Base-by-base conservation (phyloP, 2,797 vertebrate species). In the Arrhamphus sclerolepis region DNA sequence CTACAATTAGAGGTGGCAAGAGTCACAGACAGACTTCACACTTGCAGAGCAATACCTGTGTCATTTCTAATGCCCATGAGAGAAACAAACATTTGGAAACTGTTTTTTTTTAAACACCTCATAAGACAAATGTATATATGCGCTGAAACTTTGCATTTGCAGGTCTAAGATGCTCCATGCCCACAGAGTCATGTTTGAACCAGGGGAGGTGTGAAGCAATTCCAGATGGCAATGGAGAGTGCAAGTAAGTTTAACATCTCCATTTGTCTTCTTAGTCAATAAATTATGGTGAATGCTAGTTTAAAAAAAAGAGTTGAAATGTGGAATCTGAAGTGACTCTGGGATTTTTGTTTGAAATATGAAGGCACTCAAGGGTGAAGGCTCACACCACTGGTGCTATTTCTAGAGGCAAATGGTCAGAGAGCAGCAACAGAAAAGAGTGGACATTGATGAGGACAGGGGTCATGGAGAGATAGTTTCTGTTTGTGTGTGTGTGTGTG, bases 91-190 rank as follows among this genome's bases (percentile, higher is more conserved):
- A 50, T 56, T 46, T 24, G 5, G 0, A 53, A 9, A 19, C 24
- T 18, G 39, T 16, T 28, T 22, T 31, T 50, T n/a, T 6, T 41
- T 17, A 2, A 22, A 48, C n/a, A 17, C 34, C 26, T 52, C 17
- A 6, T 59, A 4, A 7, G 8, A 18, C 19, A 46, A 55, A 14
- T 43, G 16, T 52, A 42, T 59, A 74, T 22, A 54, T 73, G 67
- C 63, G 75, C 62, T 78, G 64, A 88, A 71, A 64, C 62, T 70
- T 53, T 90, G 40, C 78, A 19, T 72, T 84, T 75, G n/a, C 90
- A 98, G 97, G 95, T 90, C 92, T 93, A 72, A 89, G 90, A 83
- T 98, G 97, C 85, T 93, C 88, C 31, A 92, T 92, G 87, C 80
- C 88, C 19, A 72, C 89, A 0, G 95, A 95, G 78, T 88, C 83